Evolutionary conservation across 2,797 vertebrate species (phyloP).

Genomic region (Okamejei kenojei): DNA sequence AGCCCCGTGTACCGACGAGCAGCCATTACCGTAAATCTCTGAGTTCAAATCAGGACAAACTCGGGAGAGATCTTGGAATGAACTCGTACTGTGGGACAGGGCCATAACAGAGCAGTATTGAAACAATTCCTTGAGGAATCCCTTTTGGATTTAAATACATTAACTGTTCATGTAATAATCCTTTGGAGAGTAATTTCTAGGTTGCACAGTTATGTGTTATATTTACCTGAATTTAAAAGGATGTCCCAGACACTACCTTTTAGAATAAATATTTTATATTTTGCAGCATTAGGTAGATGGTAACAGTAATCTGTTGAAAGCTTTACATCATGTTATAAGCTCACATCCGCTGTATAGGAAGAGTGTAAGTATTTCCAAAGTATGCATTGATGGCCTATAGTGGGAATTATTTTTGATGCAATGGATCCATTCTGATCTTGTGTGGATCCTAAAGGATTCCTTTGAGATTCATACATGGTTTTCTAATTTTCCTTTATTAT

Average conservation of each 20-base stretch:
- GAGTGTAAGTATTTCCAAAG: not conserved
- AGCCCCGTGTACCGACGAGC: too few species aligned
- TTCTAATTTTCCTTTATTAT: not conserved
- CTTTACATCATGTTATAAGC: not conserved
- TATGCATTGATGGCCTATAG: not conserved
- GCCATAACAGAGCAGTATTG: not conserved
- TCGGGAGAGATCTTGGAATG: too few species aligned
- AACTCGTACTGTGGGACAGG: too few species aligned
- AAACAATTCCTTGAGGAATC: not conserved
- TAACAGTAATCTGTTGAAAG: not conserved
- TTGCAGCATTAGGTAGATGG: not conserved
- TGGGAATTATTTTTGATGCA: not conserved
- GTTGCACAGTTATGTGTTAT: not conserved
- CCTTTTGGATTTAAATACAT: not conserved
- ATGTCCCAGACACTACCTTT: not conserved
- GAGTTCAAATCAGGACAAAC: too few species aligned
- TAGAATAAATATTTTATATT: constrained; percentile 1
- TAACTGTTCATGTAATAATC: not conserved
- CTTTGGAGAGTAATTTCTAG: not conserved
- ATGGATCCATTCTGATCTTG: not conserved
- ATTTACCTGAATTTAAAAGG: not conserved
- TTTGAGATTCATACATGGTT: not conserved
- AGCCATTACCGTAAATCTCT: too few species aligned
- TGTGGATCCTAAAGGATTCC: not conserved
- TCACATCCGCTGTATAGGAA: not conserved